A percentile compares a stretch with the other conserved stretches of the same genome.
These are phyloP conservation scores for Caradrina clavipalpis DNA, from an alignment of 2,888 invertebrate genomes.

Conservation along the genomic window DNA sequence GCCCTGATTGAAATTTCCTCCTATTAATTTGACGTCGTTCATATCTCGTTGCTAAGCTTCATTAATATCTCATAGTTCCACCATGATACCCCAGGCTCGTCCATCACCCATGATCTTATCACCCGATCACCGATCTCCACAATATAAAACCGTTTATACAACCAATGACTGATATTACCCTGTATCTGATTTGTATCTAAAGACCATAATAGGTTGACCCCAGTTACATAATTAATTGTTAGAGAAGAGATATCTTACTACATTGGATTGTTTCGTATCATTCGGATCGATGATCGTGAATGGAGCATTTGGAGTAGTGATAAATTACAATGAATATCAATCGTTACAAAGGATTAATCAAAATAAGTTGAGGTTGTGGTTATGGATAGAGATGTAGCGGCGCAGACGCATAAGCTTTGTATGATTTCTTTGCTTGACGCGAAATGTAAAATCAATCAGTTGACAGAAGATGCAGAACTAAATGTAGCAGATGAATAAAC, in stretches of 20 bases:
- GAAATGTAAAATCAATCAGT: background rate
- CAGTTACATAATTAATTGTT: slow-evolving; percentile 53
- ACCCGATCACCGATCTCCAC: slow-evolving; percentile 82
- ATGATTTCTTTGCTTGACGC: background rate
- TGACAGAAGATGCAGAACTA: background rate
- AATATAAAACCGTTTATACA: slow-evolving; percentile 89
- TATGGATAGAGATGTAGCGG: slow-evolving; percentile 38
- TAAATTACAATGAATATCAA: slow-evolving; percentile 88
- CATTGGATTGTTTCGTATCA: slow-evolving; percentile 75
- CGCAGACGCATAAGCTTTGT: background rate
- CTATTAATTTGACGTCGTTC: slow-evolving; percentile 60
- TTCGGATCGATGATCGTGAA: slow-evolving; percentile 85
- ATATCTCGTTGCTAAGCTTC: slow-evolving; percentile 62
- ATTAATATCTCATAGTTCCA: slow-evolving; percentile 80
- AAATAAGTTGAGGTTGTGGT: slow-evolving; percentile 72
- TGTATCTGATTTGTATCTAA: slow-evolving; percentile 83
- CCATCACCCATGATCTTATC: slow-evolving; percentile 87
- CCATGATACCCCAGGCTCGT: slow-evolving; percentile 78
- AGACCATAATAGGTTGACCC: slow-evolving; percentile 73
- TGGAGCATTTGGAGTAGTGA: slow-evolving; percentile 83
- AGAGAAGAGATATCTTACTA: slow-evolving; percentile 63
- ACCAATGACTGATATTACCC: slow-evolving; percentile 84
- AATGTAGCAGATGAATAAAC: background rate
- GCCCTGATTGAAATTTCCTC: slow-evolving; percentile 42
- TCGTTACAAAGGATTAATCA: slow-evolving; percentile 88